Base-by-base conservation (phyloP, 2,797 vertebrate species). In the Acipenser transmontanus region DNA sequence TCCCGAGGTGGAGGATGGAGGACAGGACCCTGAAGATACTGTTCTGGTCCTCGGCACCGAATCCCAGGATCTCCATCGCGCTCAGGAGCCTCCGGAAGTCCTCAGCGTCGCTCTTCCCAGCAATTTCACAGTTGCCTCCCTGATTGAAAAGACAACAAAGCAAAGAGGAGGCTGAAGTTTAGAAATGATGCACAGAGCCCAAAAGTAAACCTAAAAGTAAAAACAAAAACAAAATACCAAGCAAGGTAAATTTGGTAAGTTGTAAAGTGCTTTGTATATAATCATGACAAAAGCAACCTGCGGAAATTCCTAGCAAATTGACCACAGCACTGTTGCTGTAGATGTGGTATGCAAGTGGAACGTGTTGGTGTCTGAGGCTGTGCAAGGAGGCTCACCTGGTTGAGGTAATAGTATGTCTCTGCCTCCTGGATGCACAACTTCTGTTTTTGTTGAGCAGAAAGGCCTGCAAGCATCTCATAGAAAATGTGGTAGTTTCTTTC, bases 401-500 rank as follows among this genome's bases (percentile, higher is more conserved):
- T 99, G 80, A 99, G 90, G 82, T 99, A 99, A 85, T 94, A 99
- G 82, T 99, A 99, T 2, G 96, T 99, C 81, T 99, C 97, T 0
- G 97, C 93, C 7, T 91, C 96, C 74, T 99, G 97, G 47, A 99
- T 91, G 75, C 93, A 94, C 74, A 97, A 95, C 6, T 82, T 82
- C 83, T 94, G 92, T 63, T 88, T 93, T 77, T 96, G 93, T 77
- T 95, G 93, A 1, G 87, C 80, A 0, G 96, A 92, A 70, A 99
- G 92, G 68, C 97, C 97, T 0, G 94, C 94, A 74, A 99, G 84
- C 91, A 99, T 93, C 90, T 99, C 96, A 0, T 99, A 99, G 87
- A 99, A 98, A 77, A 98, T 96, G 72, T 98, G 96, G 80, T 99
- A 98, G 81, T 98, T 98, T 77, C 97, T 93, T 82, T 99, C 96